Evolutionary conservation across 2,888 invertebrate species (phyloP).

Genomic region (Zeuzera pyrina): DNA sequence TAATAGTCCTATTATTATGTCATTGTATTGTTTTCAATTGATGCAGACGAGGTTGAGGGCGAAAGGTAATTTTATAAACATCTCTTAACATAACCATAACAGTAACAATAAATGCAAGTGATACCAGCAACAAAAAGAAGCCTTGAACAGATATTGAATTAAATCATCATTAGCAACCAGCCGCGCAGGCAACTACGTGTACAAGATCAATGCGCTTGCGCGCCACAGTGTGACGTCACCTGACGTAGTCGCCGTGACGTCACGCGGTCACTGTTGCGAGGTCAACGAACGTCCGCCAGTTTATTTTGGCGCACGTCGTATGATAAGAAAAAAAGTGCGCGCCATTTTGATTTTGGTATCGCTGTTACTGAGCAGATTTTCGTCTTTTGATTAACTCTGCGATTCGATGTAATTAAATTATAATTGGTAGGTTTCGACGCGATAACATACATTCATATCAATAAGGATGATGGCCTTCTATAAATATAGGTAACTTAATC

Average conservation of each 20-base stretch:
- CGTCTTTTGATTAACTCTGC: too few species aligned
- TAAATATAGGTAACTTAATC: too few species aligned
- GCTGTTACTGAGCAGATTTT: neutral
- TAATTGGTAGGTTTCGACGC: too few species aligned
- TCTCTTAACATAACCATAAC: too few species aligned
- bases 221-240: constrained; percentile 45
- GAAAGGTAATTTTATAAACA: too few species aligned
- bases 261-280: constrained; percentile 28
- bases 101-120: constrained; percentile 1
- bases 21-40: too few species aligned
- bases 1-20: too few species aligned
- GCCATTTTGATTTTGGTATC: constrained; percentile 39
- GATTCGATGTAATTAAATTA: too few species aligned
- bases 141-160: constrained; percentile 38
- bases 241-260: constrained; percentile 27
- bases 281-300: constrained; percentile 66
- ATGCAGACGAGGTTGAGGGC: too few species aligned
- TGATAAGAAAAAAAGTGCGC: constrained; percentile 28
- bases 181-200: constrained; percentile 17
- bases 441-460: too few species aligned
- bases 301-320: constrained; percentile 51
- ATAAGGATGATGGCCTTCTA: too few species aligned
- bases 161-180: constrained; percentile 30
- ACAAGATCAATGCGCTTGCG: constrained; percentile 13
- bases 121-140: constrained; percentile 30